A percentile compares a stretch with the other conserved stretches of the same genome.
Evolutionary conservation across 2,888 invertebrate species (phyloP).

Genomic region (Masnerella sp.): DNA sequence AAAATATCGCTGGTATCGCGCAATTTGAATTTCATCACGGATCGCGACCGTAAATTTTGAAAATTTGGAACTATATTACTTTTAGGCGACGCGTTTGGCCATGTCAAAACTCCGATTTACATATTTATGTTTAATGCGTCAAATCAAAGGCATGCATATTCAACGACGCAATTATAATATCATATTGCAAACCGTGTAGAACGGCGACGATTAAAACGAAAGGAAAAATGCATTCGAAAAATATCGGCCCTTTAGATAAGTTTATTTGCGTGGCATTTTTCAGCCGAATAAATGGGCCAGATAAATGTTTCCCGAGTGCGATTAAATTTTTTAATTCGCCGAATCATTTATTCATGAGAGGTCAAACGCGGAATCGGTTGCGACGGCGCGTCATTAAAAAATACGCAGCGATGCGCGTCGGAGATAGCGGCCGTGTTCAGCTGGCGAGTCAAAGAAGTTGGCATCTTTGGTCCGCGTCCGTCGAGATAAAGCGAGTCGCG

Average conservation of each 20-base stretch:
- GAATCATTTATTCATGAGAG: no score
- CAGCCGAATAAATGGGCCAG: no score
- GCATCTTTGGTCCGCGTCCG: conserved; percentile 19
- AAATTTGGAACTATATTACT: neutral
- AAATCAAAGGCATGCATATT: conserved; percentile 20
- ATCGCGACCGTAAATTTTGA: conserved; percentile 5
- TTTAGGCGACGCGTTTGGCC: neutral
- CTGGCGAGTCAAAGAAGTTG: conserved; percentile 47
- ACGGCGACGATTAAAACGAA: no score
- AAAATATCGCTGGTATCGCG: conserved; percentile 8
- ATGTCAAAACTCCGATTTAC: conserved; percentile 5
- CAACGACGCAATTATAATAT: conserved; percentile 5
- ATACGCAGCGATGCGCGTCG: no score
- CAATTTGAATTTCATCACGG: neutral
- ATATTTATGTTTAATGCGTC: conserved; percentile 12
- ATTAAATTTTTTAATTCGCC: no score
- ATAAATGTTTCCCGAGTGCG: no score
- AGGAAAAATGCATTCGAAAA: no score
- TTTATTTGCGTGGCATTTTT: no score
- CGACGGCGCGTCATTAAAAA: no score
- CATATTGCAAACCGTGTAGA: neutral
- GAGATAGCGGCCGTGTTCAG: no score
- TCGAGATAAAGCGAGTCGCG: conserved; percentile 44
- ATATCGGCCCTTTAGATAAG: no score
- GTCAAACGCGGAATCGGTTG: no score